Evolutionary conservation across 2,888 invertebrate species (phyloP), one percentile per base, ranked within the genome.

Genomic region (Zele albiditarsus): DNA sequence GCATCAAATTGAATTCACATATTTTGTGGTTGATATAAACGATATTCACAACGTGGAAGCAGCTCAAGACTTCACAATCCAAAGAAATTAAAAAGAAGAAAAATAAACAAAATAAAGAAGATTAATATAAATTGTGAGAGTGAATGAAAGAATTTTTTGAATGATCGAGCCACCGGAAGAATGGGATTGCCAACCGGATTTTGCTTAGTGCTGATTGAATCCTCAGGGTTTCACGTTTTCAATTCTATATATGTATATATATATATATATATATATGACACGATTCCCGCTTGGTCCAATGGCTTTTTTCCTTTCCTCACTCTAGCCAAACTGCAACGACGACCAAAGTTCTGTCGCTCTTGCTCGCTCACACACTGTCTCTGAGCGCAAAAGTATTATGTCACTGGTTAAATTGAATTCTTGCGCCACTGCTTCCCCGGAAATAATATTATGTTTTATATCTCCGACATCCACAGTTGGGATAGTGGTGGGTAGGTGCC

Each of bases 391-490:
- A 76, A 78, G 78, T 77, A 80, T 80, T 80, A 78, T 80, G 80
- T 78, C 80, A 78, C 79, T 75, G 69, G 78, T 69, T 77, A 80
- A 80, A 80, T 86, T 86, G 87, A 86, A 87, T 86, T 87, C 86
- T 87, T 85, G 84, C 83, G 80, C 81, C 81, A 81, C 80, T 83
- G 84, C 82, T 82, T 81, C 77, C 81, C 81, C 80, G 85, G 84
- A 87, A 87, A 86, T 87, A 86, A 86, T 87, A 87, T 87, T 86
- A 86, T 86, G 86, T 87, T 86, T 86, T 87, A 86, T 87, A 85
- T 83, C 83, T 82, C 81, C 80, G 82, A 82, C 82, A 82, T 81
- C 84, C 82, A 81, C 81, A 78, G 63, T 66, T 67, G 60, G 33
- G 67, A 60, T 46, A 28, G 53, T 53, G 53, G 20, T n/a, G 53